Evolutionary conservation across 2,888 invertebrate genomes (phyloP), one percentile per base, ranked within the genome.

Genomic region (Ophion obscuratus): DNA sequence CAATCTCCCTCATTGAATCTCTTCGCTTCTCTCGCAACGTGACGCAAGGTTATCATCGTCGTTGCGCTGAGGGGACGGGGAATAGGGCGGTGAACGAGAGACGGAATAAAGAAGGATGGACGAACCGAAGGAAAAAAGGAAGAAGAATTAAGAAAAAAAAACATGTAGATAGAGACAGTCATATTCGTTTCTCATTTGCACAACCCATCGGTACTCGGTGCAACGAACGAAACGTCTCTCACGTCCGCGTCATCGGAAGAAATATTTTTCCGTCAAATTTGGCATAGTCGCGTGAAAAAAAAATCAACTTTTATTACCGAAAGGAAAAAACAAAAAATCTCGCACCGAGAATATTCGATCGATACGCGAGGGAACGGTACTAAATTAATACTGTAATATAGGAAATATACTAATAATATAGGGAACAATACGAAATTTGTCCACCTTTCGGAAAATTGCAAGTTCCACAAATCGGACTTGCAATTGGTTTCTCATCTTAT

Each of bases 41-140:
- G 83, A 70, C 87, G 85, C 87, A 86, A 88, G 88, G 88, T 88
- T 88, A 88, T 88, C 87, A 82, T 88, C 85, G 84, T 81, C 80
- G 71, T 81, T 86, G 79, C 85, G 80, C 76, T 71, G 74, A 74
- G 74, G 67, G 59, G 64, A 53, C 20, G 24, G 59, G 59, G 44
- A 68, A 78, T 66, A 59, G 67, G 73, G 74, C 81, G 81, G 67
- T 81, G 74, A 59, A 61, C 31, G 75, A 74, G 64, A 82, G 76
- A 85, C 67, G 68, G 17, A 64, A 85, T 87, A 89, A 88, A 90
- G 87, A 85, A 86, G 89, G 87, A 79, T 71, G 64, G 53, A 76
- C 20, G 59, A 61, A 5, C 17, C 14, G 53, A 68, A 73, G 62
- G 76, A 75, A 84, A 64, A 66, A 62, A 24, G 57, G 73, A 57